These are phyloP conservation scores for Sander lucioperca DNA, from an alignment of 2,113 vertebrate species.

Conservation along the genomic window DNA sequence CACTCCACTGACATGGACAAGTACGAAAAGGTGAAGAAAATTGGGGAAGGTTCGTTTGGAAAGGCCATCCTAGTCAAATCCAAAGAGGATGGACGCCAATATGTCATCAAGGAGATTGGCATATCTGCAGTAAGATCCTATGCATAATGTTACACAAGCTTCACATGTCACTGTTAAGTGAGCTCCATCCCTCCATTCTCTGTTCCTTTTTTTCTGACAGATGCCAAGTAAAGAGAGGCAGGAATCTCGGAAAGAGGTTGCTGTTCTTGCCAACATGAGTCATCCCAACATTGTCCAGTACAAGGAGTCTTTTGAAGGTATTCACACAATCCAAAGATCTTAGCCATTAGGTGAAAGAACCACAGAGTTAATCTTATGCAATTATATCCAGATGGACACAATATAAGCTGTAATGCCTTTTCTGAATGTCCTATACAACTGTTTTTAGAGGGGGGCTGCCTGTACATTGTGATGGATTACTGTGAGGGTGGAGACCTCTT, in stretches of 20 bases:
- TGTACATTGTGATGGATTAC: constrained; percentile 99
- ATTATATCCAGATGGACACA: not conserved
- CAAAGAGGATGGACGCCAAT: constrained; percentile 91
- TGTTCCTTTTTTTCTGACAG: constrained; percentile 74
- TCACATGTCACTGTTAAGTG: not conserved
- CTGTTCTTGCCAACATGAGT: constrained; percentile 97
- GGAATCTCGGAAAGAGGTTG: constrained; percentile 97
- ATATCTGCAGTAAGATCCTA: constrained; percentile 90
- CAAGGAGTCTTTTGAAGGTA: constrained; percentile 98
- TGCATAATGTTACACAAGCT: not conserved
- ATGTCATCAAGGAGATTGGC: constrained; percentile 98
- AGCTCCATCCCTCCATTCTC: not conserved
- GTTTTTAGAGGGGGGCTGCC: constrained; percentile 90
- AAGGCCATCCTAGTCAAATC: constrained; percentile 95
- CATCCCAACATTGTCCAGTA: constrained; percentile 98
- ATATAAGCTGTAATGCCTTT: too few relatives aligned
- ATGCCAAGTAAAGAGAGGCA: constrained; percentile 97
- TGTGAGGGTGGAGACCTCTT: constrained; percentile 98
- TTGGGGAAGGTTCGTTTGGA: constrained; percentile 98
- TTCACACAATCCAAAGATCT: not conserved
- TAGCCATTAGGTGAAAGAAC: not conserved
- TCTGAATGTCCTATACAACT: not conserved
- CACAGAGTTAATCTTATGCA: not conserved
- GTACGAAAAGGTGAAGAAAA: constrained; percentile 93
- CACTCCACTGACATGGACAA: constrained; percentile 90